Percentiles rank a stretch among this genome's conserved stretches.
Conservation (phyloP, 2,888 invertebrate species). For the Octodonta nipae region DNA sequence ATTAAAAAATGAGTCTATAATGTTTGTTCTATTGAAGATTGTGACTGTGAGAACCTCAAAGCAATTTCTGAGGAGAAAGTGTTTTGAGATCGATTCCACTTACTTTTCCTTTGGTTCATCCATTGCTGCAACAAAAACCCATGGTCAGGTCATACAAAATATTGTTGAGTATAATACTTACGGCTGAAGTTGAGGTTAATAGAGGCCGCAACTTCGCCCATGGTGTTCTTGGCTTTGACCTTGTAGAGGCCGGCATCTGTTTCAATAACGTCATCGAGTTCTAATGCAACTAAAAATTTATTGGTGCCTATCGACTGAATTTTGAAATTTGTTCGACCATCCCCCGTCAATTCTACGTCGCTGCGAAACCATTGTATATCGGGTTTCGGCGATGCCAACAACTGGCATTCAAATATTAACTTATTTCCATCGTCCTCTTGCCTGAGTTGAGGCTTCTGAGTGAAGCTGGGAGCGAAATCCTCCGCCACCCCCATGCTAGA, state of each 20-base stretch:
- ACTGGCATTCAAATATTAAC: conserved; percentile 86
- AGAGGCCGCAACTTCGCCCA: conserved; percentile 93
- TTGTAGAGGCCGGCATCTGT: conserved; percentile 91
- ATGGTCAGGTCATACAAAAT: conserved; percentile 4
- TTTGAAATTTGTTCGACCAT: conserved; percentile 75
- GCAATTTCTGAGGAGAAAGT: too few relatives aligned
- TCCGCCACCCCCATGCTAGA: conserved; percentile 70
- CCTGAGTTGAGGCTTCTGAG: conserved; percentile 90
- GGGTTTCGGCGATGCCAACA: conserved; percentile 75
- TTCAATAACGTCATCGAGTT: conserved; percentile 91
- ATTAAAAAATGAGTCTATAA: too few relatives aligned
- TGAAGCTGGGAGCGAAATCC: conserved; percentile 96
- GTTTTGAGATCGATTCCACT: conserved; percentile 40
- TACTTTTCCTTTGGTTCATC: conserved; percentile 92
- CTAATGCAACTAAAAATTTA: conserved; percentile 82
- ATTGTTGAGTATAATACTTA: conserved; percentile 47
- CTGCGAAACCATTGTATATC: conserved; percentile 86
- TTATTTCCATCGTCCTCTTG: conserved; percentile 94
- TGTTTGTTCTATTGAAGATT: too few relatives aligned
- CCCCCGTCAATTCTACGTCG: conserved; percentile 70
- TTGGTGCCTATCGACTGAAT: conserved; percentile 73
- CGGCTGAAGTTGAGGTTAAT: conserved; percentile 96
- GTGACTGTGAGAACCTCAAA: too few relatives aligned
- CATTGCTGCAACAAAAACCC: conserved; percentile 56
- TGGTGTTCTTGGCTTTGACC: conserved; percentile 91